These are phyloP conservation scores for Lottia scabra DNA, from an alignment of 2,888 invertebrate genomes.

Conservation along the genomic window DNA sequence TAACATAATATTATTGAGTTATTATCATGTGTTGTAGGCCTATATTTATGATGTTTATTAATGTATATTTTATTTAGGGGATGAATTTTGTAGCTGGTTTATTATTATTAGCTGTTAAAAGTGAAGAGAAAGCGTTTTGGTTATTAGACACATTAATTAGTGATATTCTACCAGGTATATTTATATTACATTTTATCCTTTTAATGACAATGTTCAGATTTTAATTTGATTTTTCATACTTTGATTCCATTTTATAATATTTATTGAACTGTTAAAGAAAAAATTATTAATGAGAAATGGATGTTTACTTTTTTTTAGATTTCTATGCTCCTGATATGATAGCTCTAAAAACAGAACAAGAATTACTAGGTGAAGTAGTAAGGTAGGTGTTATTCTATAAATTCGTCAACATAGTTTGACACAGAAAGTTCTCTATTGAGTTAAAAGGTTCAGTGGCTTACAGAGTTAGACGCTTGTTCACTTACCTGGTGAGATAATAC, in stretches of 20 bases:
- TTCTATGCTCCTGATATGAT: constrained; percentile 93
- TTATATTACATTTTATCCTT: not conserved
- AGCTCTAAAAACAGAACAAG: constrained; percentile 88
- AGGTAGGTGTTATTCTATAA: constrained; percentile 68
- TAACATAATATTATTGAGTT: too few species aligned
- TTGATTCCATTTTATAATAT: too few species aligned
- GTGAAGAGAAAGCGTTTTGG: constrained; percentile 94
- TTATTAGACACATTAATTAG: constrained; percentile 89
- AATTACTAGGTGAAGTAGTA: constrained; percentile 88
- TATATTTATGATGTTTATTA: not conserved
- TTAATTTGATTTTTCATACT: too few species aligned
- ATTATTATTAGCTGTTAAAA: constrained; percentile 85
- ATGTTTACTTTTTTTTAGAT: constrained; percentile 64
- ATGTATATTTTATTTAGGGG: constrained; percentile 74
- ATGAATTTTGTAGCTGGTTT: constrained; percentile 92
- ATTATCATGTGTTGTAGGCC: too few species aligned
- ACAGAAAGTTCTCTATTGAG: too few species aligned
- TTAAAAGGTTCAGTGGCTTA: too few species aligned
- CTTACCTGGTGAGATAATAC: too few species aligned
- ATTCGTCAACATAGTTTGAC: too few species aligned
- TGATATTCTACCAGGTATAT: constrained; percentile 79
- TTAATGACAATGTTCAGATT: too few species aligned
- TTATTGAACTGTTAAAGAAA: too few species aligned
- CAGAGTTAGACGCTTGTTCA: too few species aligned
- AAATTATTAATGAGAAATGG: not conserved